Conservation (phyloP, 2,888 invertebrate species). For the Masnerella sp. region DNA sequence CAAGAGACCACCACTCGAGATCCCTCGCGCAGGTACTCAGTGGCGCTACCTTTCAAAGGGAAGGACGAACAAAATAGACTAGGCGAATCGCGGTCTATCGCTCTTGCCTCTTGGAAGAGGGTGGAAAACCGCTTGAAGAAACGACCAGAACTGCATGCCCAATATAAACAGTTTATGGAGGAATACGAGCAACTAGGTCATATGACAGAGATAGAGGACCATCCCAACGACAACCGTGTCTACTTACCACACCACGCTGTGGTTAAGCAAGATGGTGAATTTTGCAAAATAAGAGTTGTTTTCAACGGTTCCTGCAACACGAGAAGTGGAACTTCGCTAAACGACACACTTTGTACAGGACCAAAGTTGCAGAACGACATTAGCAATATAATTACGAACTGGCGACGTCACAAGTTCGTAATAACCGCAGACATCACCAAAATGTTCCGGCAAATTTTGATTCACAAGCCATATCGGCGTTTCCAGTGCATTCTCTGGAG, state of each 20-base stretch:
- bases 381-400: background rate
- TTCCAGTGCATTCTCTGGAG: slow-evolving; percentile 11
- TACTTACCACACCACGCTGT: background rate
- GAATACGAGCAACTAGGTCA: background rate
- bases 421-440: background rate
- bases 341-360: background rate
- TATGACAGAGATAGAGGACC: background rate
- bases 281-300: too few relatives aligned
- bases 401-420: background rate
- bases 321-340: background rate
- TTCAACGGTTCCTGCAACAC: background rate
- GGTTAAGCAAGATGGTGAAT: too few relatives aligned
- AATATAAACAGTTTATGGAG: background rate
- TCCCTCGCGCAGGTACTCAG: background rate
- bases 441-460: slow-evolving; percentile 2
- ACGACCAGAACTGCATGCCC: background rate
- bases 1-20: background rate
- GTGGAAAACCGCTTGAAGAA: background rate
- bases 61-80: background rate
- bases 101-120: background rate
- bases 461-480: background rate
- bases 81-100: background rate
- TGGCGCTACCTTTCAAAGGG: background rate
- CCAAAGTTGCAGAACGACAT: slow-evolving; percentile 1
- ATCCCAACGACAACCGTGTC: background rate